phyloP scores from a whole-genome alignment of 2,113 vertebrate genomes.

The Chroicocephalus ridibundus region DNA sequence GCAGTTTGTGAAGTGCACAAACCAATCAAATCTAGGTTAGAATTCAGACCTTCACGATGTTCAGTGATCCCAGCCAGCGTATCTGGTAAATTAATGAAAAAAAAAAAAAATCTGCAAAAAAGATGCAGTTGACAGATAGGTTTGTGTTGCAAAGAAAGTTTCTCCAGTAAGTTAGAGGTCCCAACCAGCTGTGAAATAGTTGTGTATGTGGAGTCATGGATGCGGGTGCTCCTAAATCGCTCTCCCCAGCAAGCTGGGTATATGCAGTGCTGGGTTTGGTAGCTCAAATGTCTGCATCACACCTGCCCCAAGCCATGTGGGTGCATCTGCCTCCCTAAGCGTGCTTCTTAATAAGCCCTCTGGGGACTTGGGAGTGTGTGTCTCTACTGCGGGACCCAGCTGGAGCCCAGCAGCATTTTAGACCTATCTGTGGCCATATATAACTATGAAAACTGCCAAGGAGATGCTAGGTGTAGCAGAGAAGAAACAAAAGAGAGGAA shows the following conservation, averaged over 20 bases:
- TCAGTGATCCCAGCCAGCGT: accelerated
- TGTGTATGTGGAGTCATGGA: accelerated
- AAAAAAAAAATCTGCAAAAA: background rate
- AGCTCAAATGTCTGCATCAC: background rate
- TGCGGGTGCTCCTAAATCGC: accelerated
- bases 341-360: background rate
- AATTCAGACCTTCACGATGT: background rate
- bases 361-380: background rate
- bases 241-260: too few species aligned
- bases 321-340: background rate
- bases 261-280: background rate
- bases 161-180: background rate
- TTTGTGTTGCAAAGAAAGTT: background rate
- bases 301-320: background rate
- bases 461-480: background rate
- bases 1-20: background rate
- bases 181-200: background rate
- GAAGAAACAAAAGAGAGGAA: background rate
- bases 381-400: background rate
- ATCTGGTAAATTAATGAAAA: background rate
- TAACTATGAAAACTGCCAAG: background rate
- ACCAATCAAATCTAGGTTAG: background rate
- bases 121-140: accelerated
- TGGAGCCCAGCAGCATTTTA: background rate
- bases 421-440: background rate